Evolutionary conservation across 1,140 invertebrate species (phyloP).

Genomic region (Pseudomyrmex flavicornis): DNA sequence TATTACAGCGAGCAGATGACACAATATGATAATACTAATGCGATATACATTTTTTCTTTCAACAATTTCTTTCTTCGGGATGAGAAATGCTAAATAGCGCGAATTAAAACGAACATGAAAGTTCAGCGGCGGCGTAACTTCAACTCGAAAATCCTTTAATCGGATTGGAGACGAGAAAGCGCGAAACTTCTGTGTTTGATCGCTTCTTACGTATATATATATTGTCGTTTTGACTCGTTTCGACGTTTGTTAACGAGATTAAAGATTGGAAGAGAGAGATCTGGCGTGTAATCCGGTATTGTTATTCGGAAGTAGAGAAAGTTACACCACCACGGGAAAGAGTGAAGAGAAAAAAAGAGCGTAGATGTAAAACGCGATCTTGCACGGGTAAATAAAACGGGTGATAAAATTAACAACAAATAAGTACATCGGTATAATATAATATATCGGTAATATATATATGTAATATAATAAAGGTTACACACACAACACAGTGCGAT

Average conservation of each 20-base stretch:
- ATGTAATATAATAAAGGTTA: conserved; percentile 56
- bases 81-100: conserved; percentile 44
- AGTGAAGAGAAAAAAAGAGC: no score
- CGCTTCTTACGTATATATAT: background rate
- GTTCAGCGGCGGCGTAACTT: conserved; percentile 23
- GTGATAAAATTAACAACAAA: conserved; percentile 37
- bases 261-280: background rate
- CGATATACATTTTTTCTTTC: conserved; percentile 51
- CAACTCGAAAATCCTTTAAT: background rate
- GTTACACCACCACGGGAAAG: conserved; percentile 21
- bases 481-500: conserved; percentile 34
- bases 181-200: background rate
- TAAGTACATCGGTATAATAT: conserved; percentile 43
- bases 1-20: conserved; percentile 70
- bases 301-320: background rate
- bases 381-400: conserved; percentile 13
- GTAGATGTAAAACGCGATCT: background rate
- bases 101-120: background rate
- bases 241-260: background rate
- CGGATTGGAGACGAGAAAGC: background rate
- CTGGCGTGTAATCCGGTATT: background rate
- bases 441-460: conserved; percentile 63
- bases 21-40: conserved; percentile 50
- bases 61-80: conserved; percentile 28
- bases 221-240: conserved; percentile 16